These are phyloP conservation scores for Steromphala cineraria DNA, from an alignment of 2,888 invertebrate genomes.

Conservation along the genomic window DNA sequence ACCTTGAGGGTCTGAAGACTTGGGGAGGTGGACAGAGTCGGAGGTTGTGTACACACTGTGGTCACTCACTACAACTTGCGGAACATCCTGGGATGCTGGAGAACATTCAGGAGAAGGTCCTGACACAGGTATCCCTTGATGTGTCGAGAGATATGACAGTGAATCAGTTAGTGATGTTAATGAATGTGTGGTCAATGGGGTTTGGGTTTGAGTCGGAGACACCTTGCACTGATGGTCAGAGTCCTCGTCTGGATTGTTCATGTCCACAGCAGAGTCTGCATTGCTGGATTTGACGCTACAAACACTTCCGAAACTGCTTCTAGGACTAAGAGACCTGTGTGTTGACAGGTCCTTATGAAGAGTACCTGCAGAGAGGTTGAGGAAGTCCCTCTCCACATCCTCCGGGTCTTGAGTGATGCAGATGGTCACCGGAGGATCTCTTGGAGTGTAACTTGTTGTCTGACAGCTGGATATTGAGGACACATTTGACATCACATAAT, in stretches of 20 bases:
- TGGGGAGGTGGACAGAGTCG: not conserved
- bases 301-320: conserved; percentile 56
- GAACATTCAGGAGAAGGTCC: not conserved
- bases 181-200: too few relatives aligned
- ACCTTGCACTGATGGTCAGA: not conserved
- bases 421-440: not conserved
- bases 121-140: not conserved
- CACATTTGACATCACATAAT: not conserved
- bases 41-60: not conserved
- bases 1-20: too few relatives aligned
- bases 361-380: not conserved
- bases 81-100: not conserved
- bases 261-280: conserved; percentile 65
- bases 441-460: too few relatives aligned
- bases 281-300: conserved; percentile 60
- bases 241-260: conserved; percentile 62
- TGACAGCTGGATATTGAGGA: not conserved
- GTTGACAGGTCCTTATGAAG: not conserved
- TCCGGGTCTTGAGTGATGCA: not conserved
- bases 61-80: not conserved
- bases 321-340: conserved; percentile 25
- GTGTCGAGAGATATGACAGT: not conserved
- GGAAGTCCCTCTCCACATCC: not conserved
- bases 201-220: not conserved
- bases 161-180: too few relatives aligned